Percentiles rank a stretch among this genome's conserved stretches.
These are phyloP conservation scores for Gulo gulo DNA, from an alignment of 2,113 vertebrate species.

Conservation along the genomic window DNA sequence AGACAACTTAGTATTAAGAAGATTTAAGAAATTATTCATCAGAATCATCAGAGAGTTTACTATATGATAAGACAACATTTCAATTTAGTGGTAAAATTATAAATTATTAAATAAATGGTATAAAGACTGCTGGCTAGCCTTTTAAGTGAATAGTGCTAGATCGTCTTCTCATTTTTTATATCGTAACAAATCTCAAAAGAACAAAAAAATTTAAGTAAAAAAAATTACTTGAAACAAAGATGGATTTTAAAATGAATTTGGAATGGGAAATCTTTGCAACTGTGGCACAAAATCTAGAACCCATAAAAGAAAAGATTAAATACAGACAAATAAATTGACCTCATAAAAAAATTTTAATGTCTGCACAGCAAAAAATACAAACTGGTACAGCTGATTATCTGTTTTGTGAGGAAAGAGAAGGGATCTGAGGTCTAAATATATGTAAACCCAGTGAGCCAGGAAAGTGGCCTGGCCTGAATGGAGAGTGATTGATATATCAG, in stretches of 20 bases:
- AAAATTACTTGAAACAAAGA: not conserved
- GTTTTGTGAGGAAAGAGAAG: not conserved
- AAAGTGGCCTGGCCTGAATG: not conserved
- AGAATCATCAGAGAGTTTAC: not conserved
- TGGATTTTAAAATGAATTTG: not conserved
- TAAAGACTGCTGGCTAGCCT: not conserved
- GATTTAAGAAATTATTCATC: not conserved
- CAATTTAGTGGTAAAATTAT: not conserved
- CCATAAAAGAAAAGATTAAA: not conserved
- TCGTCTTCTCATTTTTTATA: not conserved
- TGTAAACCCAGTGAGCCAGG: not conserved
- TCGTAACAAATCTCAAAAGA: not conserved
- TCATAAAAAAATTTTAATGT: not conserved
- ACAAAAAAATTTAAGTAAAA: not conserved
- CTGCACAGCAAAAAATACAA: not conserved
- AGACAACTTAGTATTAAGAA: not conserved
- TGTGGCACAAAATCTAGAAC: not conserved
- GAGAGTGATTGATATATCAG: not conserved
- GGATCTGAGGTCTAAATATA: not conserved
- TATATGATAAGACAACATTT: not conserved
- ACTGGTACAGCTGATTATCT: not conserved
- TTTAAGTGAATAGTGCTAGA: not conserved
- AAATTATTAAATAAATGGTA: not conserved
- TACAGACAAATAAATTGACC: not conserved
- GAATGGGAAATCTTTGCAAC: not conserved